phyloP scores from a whole-genome alignment of 2,797 vertebrate species.

The Chelonia mydas region DNA sequence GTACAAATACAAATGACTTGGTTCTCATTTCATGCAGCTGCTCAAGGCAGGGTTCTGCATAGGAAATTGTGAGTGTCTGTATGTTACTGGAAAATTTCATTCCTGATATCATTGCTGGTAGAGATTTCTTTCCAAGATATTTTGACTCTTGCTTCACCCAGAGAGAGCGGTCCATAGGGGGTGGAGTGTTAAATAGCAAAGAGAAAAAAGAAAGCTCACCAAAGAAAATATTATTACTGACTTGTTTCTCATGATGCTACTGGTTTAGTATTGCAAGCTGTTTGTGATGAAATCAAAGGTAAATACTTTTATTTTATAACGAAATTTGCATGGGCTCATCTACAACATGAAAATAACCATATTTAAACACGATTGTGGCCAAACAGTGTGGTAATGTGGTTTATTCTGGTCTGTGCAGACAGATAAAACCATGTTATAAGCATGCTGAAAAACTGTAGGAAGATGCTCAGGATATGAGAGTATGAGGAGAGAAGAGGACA shows the following conservation, averaged over 20 bases:
- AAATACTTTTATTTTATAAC: neutral
- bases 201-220: neutral
- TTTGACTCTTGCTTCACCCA: neutral
- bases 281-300: neutral
- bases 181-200: neutral
- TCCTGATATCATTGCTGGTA: neutral
- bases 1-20: neutral
- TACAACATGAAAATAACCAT: neutral
- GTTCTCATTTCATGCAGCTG: neutral
- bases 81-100: neutral
- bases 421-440: neutral
- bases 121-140: neutral
- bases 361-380: neutral
- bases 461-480: neutral
- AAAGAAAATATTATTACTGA: neutral
- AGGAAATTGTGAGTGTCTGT: neutral
- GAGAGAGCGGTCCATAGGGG: neutral
- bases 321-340: neutral
- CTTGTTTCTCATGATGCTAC: neutral
- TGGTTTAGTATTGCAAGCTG: neutral
- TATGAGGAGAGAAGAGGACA: neutral
- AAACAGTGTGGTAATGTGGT: neutral
- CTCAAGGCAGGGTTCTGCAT: constrained; percentile 12
- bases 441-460: neutral
- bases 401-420: neutral